Evolutionary conservation across 2,797 vertebrate genomes (phyloP), one percentile per base, ranked within the genome.

Genomic region (Coluber constrictor): DNA sequence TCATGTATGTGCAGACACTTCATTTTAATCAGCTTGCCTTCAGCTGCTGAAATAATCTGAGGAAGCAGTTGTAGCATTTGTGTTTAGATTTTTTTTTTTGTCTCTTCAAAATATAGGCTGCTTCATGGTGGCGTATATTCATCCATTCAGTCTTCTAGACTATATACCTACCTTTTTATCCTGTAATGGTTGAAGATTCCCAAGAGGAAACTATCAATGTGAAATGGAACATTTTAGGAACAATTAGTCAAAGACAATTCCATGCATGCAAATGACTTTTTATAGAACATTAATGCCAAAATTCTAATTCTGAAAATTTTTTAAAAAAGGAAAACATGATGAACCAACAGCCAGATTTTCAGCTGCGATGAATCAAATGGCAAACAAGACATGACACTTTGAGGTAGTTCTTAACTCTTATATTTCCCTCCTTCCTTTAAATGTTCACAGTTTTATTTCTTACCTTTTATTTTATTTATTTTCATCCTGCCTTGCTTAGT

Each of bases 31-130:
- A 96, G 93, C 90, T 93, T 0, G 0, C 94, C 61, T 95, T 92
- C 92, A 96, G 95, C 94, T 93, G 90, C 56, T 95, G 89, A 95
- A 95, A 95, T 93, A 23, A 93, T 94, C 93, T 92, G 90, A 95
- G 90, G 15, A 92, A 95, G 91, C 23, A 92, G 89, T 87, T 93
- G 87, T 92, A 60, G 94, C 88, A 87, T 93, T 96, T 96, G 93
- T 95, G 95, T 94, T 94, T 94, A 91, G 95, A 94, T 83, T 25
- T 83, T 29, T 29, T 29, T 74, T 47, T 83, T 23, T 74, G 7
- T 74, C 94, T 96, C 93, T 90, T 20, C 74, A 92, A 93, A 94
- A 92, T 3, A 92, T 23, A 23, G 47, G 87, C 93, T 88, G 60
- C 43, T 88, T 90, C 18, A 57, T 70, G 79, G 89, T 86, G 60